phyloP scores from a whole-genome alignment of 2,113 vertebrate genomes.

The Regulus satrapa region DNA sequence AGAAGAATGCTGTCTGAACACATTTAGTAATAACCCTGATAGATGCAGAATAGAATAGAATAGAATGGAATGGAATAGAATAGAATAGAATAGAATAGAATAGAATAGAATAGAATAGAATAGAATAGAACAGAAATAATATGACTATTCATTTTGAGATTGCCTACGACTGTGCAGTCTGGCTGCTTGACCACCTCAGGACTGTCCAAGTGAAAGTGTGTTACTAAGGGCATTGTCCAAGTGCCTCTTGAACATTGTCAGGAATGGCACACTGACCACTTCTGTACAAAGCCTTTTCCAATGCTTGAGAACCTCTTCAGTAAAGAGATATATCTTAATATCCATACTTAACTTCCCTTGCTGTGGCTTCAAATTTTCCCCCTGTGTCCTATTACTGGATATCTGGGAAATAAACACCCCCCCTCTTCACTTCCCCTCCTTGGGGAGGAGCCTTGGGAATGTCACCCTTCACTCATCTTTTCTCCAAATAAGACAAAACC shows the following conservation, averaged over 20 bases:
- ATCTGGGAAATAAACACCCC: neutral
- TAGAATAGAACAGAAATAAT: neutral
- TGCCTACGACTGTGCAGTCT: fast-evolving
- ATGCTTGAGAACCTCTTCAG: fast-evolving
- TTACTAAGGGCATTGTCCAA: neutral
- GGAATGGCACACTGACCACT: fast-evolving
- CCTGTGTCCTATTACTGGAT: fast-evolving
- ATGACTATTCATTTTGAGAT: neutral
- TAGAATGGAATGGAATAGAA: too few relatives aligned
- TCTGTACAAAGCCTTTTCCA: neutral
- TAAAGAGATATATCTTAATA: neutral
- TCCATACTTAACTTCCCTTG: neutral
- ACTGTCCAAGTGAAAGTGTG: fast-evolving
- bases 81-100: neutral
- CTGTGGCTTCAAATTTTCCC: neutral
- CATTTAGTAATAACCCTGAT: neutral
- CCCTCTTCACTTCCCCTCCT: neutral
- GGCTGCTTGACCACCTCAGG: neutral
- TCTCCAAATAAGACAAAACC: neutral
- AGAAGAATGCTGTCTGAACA: neutral
- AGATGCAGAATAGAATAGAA: neutral
- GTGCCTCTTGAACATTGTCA: neutral
- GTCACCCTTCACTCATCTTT: fast-evolving
- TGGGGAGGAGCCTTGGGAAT: fast-evolving
- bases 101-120: neutral